Evolutionary conservation across 2,888 invertebrate species (phyloP), one percentile per base, ranked within the genome.

Genomic region (Carcina quercana): DNA sequence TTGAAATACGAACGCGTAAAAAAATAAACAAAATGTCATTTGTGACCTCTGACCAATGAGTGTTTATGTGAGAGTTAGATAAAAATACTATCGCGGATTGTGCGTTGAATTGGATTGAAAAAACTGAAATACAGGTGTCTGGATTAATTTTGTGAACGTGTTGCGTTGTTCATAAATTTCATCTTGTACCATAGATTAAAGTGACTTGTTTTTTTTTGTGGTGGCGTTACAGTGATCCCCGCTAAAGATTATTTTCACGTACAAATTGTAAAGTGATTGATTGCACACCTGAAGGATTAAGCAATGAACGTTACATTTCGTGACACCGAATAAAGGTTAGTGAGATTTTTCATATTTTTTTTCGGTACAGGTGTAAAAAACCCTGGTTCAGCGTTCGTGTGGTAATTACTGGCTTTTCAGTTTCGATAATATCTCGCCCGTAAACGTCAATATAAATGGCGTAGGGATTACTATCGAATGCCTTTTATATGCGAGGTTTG

Each of bases 1-100:
- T 57, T 39, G 36, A 64, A 66, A 58, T 56, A 53, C 59, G 66
- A 64, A 63, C 53, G 49, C 53, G 50, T 32, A 34, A 42, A 40
- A 42, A 45, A 48, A 52, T 41, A 37, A 42, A 36, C 36, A 24
- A 24, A 24, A 10, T 24, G 5, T 3, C 17, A 5, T 17, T 7
- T 7, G 30, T 37, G 30, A 35, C 32, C 32, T 37, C 28, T 33
- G 31, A 29, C 34, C 29, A 34, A 28, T 32, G 32, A 29, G 27
- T 25, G 20, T 5, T 2, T 22, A 2, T 20, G n/a, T 8, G 12
- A 24, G 12, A 24, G 7, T 17, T 17, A 17, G 17, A 5, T 17
- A 7, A 17, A 17, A 24, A 10, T 24, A 11, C 1, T 24, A 11
- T 17, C 4, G 5, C 7, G 17, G 5, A 30, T 22, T 31, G 32